A percentile compares a stretch with the other conserved stretches of the same genome.
Conservation (phyloP, 2,113 vertebrate genomes). For the Trochalopteron elliotii region DNA sequence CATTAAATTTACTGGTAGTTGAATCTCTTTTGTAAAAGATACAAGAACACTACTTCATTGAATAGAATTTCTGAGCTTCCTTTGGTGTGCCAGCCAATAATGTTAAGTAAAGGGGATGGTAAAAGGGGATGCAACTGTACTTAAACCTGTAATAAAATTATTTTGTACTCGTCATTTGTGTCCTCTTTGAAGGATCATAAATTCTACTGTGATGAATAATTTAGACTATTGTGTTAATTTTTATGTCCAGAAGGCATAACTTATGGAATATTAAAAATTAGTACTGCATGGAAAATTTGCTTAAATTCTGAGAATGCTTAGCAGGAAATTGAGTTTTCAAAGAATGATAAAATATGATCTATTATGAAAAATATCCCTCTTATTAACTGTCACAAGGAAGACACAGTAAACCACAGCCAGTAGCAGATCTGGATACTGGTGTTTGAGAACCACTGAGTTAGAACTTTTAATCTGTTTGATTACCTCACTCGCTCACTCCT, state of each 20-base stretch:
- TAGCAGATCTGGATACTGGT: neutral
- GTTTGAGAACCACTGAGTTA: neutral
- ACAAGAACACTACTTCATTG: neutral
- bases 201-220: neutral
- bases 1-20: neutral
- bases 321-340: neutral
- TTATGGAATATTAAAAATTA: neutral
- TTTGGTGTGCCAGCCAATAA: neutral
- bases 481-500: rapidly evolving
- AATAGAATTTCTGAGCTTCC: neutral
- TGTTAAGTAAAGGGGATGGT: neutral
- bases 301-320: neutral
- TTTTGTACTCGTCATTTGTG: neutral
- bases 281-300: neutral
- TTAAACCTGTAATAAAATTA: neutral
- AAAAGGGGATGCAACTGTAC: neutral
- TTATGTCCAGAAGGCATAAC: neutral
- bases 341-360: neutral
- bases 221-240: neutral
- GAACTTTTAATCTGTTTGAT: neutral
- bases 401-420: neutral
- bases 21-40: neutral
- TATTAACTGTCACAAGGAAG: neutral
- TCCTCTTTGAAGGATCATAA: neutral
- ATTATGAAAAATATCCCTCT: neutral